phyloP scores from a whole-genome alignment of 2,113 vertebrate genomes.

The Cottus gobio region DNA sequence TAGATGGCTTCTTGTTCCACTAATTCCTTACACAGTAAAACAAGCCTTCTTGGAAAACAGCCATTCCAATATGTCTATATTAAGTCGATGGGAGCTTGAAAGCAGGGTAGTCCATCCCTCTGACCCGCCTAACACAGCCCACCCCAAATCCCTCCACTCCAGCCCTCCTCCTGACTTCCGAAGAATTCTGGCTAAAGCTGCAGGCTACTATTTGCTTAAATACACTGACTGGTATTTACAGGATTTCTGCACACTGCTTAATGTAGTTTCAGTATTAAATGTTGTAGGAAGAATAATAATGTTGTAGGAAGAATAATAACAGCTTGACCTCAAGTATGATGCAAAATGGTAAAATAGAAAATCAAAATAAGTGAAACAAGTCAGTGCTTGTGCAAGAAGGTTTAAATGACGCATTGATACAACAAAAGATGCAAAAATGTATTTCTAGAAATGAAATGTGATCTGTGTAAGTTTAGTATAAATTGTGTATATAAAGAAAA shows the following conservation, averaged over 20 bases:
- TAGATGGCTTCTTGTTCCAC: constrained; percentile 94
- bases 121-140: constrained; percentile 48
- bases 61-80: constrained; percentile 88
- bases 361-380: constrained; percentile 11
- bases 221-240: constrained; percentile 38
- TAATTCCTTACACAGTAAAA: constrained; percentile 89
- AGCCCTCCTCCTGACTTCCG: constrained; percentile 27
- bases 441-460: constrained; percentile 28
- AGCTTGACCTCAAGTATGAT: constrained; percentile 3
- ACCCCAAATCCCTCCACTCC: constrained; percentile 61
- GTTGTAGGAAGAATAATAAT: constrained; percentile 28
- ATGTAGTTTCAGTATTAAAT: constrained; percentile 30
- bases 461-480: neutral
- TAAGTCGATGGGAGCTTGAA: constrained; percentile 77
- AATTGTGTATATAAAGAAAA: neutral
- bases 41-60: constrained; percentile 90
- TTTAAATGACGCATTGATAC: neutral
- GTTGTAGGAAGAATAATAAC: constrained; percentile 30
- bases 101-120: constrained; percentile 68
- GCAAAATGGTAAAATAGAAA: constrained; percentile 12
- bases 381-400: neutral
- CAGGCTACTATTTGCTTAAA: constrained; percentile 47
- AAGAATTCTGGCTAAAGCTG: constrained; percentile 52
- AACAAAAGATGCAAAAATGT: neutral
- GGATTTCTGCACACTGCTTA: constrained; percentile 31